Evolutionary conservation across 2,113 vertebrate species (phyloP).

Genomic region (Sinocyclocheilus anophthalmus): DNA sequence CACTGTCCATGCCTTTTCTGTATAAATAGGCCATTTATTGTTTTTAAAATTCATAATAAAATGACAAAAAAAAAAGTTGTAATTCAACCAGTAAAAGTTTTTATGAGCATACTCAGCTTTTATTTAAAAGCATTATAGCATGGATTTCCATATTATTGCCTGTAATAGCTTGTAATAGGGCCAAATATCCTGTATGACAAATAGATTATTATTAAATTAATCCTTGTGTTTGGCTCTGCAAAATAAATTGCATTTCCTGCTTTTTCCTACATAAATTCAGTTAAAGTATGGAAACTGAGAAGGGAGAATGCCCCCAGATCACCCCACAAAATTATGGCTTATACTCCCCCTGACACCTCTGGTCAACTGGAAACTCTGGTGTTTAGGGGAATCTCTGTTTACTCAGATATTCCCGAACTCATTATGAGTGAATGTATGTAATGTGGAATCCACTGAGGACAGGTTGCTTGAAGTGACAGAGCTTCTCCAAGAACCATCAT

Average conservation of each 20-base stretch:
- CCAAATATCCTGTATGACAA: constrained; percentile 11
- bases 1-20: neutral
- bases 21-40: neutral
- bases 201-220: constrained; percentile 14
- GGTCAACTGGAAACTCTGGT: neutral
- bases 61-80: neutral
- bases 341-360: neutral
- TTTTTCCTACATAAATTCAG: neutral
- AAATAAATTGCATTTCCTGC: neutral
- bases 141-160: neutral
- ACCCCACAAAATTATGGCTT: neutral
- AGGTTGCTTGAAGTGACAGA: constrained; percentile 6
- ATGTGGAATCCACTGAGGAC: neutral
- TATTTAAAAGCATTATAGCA: neutral
- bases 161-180: constrained; percentile 1
- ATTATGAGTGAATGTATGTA: constrained; percentile 19
- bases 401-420: constrained; percentile 12
- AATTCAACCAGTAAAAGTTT: constrained; percentile 11
- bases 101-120: neutral
- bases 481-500: constrained; percentile 12
- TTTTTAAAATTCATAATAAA: neutral
- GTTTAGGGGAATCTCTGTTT: neutral
- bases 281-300: neutral
- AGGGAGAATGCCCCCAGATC: neutral
- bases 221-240: neutral